Conservation (phyloP, 2,888 invertebrate species). For the Chloromyia formosa region DNA sequence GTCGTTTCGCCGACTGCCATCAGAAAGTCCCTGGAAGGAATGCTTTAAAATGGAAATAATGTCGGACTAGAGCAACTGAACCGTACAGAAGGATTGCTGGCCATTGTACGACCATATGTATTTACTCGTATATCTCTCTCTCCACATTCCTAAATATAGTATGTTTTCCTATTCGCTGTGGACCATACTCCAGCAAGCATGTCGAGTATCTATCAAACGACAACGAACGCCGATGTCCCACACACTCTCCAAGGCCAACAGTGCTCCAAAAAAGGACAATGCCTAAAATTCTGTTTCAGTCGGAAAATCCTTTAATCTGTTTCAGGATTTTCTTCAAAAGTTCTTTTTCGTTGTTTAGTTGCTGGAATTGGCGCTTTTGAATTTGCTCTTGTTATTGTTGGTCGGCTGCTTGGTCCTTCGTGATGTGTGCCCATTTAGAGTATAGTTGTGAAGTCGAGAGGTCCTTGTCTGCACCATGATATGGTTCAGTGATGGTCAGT, state of each 20-base stretch:
- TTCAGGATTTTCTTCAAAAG: constrained; percentile 35
- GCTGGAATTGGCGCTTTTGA: too few species aligned
- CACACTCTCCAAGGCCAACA: not conserved
- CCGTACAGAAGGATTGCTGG: constrained; percentile 33
- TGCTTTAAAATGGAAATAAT: constrained; percentile 48
- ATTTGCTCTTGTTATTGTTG: too few species aligned
- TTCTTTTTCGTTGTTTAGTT: constrained; percentile 8
- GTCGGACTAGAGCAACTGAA: constrained; percentile 42
- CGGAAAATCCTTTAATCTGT: constrained; percentile 39
- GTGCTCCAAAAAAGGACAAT: constrained; percentile 19
- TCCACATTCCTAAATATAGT: too few species aligned
- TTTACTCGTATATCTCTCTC: too few species aligned
- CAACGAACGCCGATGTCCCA: not conserved
- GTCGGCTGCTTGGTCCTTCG: not conserved
- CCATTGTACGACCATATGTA: not conserved
- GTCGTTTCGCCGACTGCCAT: constrained; percentile 16
- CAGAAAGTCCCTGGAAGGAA: constrained; percentile 42
- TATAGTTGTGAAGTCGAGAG: constrained; percentile 35
- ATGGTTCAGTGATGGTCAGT: not conserved
- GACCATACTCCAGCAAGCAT: constrained; percentile 11
- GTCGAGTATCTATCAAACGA: constrained; percentile 28
- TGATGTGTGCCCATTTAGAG: constrained; percentile 34
- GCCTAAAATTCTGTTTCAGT: constrained; percentile 25
- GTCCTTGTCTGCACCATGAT: constrained; percentile 31
- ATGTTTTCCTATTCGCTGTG: constrained; percentile 14